Conservation (phyloP, 2,113 vertebrate species). For the Poeciliopsis retropinna region DNA sequence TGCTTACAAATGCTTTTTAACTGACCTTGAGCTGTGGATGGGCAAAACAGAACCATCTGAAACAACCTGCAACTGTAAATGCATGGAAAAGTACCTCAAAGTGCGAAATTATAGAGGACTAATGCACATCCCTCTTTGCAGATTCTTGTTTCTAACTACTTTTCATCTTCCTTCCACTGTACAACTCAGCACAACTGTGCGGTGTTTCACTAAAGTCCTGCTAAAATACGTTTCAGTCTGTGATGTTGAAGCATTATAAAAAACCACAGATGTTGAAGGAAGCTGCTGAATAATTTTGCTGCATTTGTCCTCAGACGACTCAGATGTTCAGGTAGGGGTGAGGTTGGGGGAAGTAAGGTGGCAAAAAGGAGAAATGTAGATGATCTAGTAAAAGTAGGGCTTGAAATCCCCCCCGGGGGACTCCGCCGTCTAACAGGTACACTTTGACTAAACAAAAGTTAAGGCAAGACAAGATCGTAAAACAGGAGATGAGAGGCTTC, state of each 20-base stretch:
- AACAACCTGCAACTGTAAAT: too few species aligned
- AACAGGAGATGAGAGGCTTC: neutral
- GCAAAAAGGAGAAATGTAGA: neutral
- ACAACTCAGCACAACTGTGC: neutral
- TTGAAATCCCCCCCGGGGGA: neutral
- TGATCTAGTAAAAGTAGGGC: constrained; percentile 3
- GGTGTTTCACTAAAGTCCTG: neutral
- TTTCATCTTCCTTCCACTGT: neutral
- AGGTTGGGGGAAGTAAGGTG: too few species aligned
- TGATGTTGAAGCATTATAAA: too few species aligned
- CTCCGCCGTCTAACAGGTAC: neutral
- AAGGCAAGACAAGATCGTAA: constrained; percentile 1
- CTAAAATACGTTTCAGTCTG: neutral
- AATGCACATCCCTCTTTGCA: too few species aligned
- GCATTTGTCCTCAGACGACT: neutral
- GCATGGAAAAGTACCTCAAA: too few species aligned
- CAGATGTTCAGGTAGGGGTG: neutral
- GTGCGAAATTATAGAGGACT: too few species aligned
- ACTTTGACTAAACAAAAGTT: constrained; percentile 7
- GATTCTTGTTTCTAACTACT: neutral
- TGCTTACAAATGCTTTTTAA: too few species aligned
- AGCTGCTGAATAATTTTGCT: neutral
- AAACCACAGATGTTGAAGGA: neutral
- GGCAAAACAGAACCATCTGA: too few species aligned
- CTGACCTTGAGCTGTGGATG: too few species aligned